Conservation (phyloP, 2,797 vertebrate species). For the Sebastiscus albofasciatus region DNA sequence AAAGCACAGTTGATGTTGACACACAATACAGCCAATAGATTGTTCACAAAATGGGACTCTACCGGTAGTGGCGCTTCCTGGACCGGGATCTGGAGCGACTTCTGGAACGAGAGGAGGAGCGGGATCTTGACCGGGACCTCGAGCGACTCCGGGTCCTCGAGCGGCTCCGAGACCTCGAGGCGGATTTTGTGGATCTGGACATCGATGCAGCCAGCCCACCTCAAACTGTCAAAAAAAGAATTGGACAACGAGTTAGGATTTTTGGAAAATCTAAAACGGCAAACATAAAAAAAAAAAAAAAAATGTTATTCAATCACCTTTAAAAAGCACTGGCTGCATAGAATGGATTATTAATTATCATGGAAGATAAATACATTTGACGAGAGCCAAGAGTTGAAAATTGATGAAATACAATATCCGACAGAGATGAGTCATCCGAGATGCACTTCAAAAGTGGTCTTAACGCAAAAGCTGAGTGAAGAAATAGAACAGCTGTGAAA, state of each 20-base stretch:
- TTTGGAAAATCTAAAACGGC: not conserved
- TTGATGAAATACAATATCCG: conserved; percentile 30
- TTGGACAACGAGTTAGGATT: conserved; percentile 5
- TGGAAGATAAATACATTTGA: not conserved
- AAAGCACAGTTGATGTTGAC: not conserved
- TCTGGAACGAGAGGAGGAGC: conserved; percentile 88
- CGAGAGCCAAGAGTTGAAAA: not conserved
- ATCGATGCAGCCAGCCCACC: conserved; percentile 80
- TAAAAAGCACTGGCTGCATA: not conserved
- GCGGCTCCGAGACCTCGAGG: conserved; percentile 91
- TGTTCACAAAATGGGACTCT: conserved; percentile 28
- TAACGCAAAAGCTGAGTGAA: conserved; percentile 12
- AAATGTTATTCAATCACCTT: not conserved
- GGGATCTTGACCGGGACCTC: conserved; percentile 88
- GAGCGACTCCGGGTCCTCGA: conserved; percentile 90
- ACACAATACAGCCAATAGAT: not conserved
- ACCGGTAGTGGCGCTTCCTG: conserved; percentile 94
- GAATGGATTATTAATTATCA: not conserved
- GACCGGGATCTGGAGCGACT: conserved; percentile 88
- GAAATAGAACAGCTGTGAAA: conserved; percentile 49
- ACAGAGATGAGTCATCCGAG: conserved; percentile 10
- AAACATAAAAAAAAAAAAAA: not conserved
- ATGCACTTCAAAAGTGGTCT: conserved; percentile 15
- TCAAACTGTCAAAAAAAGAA: conserved; percentile 57
- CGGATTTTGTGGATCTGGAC: conserved; percentile 94